A percentile compares a stretch with the other conserved stretches of the same genome.
Conservation (phyloP, 1,140 invertebrate genomes). For the Liolophura sinensis region DNA sequence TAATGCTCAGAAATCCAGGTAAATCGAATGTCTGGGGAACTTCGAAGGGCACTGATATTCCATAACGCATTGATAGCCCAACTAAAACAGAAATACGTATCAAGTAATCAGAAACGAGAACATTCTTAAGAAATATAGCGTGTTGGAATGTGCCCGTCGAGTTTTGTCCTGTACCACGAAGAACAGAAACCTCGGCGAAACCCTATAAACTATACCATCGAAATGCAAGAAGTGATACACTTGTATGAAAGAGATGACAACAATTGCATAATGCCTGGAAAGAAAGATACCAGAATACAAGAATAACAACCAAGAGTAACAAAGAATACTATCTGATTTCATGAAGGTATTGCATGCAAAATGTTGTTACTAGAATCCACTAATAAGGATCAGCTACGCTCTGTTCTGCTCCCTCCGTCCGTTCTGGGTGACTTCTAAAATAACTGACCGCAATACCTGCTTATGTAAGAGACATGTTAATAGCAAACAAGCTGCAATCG, state of each 20-base stretch:
- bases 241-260: constrained; percentile 26
- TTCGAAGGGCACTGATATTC: too few species aligned
- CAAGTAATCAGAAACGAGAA: too few species aligned
- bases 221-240: too few species aligned
- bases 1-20: too few species aligned
- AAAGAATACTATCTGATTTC: constrained; percentile 11
- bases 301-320: constrained; percentile 19
- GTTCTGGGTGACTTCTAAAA: constrained; percentile 19
- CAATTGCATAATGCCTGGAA: constrained; percentile 17
- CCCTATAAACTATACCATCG: too few species aligned
- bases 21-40: too few species aligned
- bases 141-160: too few species aligned
- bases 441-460: constrained; percentile 22
- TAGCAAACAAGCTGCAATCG: constrained; percentile 12
- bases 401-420: constrained; percentile 18
- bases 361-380: constrained; percentile 17
- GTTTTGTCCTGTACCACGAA: too few species aligned
- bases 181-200: too few species aligned
- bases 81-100: too few species aligned
- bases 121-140: too few species aligned
- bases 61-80: too few species aligned
- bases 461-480: constrained; percentile 19
- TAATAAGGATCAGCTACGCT: constrained; percentile 17
- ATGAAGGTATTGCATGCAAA: constrained; percentile 17
- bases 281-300: constrained; percentile 14